These are phyloP conservation scores for Drosophila anomalipes DNA, from an alignment of 2,888 invertebrate species.

Conservation along the genomic window DNA sequence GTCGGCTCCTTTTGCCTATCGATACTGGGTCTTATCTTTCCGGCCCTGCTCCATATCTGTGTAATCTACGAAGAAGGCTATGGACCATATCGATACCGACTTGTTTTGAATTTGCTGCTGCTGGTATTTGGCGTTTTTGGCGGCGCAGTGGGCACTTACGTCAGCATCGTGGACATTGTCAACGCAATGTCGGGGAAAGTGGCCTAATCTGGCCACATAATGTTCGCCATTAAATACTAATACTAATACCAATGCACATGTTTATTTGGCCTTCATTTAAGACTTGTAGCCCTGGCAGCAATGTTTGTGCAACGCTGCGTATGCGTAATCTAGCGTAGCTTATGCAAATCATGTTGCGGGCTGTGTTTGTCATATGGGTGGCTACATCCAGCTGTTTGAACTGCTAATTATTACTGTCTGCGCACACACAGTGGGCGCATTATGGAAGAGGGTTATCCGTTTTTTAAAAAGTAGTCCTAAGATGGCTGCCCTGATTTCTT, in stretches of 20 bases:
- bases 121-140: conserved; percentile 91
- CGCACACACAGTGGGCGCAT: neutral
- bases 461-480: neutral
- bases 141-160: conserved; percentile 89
- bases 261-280: conserved; percentile 3
- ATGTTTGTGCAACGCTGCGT: conserved; percentile 47
- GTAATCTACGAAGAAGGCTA: conserved; percentile 89
- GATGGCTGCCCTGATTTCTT: neutral
- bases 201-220: conserved; percentile 30
- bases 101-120: conserved; percentile 90
- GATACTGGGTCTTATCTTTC: conserved; percentile 95
- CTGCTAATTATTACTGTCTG: neutral
- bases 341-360: conserved; percentile 53
- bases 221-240: conserved; percentile 31
- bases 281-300: neutral
- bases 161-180: conserved; percentile 82
- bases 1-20: conserved; percentile 97
- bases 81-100: conserved; percentile 89
- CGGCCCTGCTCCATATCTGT: conserved; percentile 94
- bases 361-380: conserved; percentile 32
- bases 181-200: conserved; percentile 32
- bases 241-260: conserved; percentile 23
- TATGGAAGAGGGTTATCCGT: neutral
- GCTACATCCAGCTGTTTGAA: neutral
- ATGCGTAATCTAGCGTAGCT: conserved; percentile 51